Conservation (phyloP, 2,797 vertebrate species). For the Anas capensis region DNA sequence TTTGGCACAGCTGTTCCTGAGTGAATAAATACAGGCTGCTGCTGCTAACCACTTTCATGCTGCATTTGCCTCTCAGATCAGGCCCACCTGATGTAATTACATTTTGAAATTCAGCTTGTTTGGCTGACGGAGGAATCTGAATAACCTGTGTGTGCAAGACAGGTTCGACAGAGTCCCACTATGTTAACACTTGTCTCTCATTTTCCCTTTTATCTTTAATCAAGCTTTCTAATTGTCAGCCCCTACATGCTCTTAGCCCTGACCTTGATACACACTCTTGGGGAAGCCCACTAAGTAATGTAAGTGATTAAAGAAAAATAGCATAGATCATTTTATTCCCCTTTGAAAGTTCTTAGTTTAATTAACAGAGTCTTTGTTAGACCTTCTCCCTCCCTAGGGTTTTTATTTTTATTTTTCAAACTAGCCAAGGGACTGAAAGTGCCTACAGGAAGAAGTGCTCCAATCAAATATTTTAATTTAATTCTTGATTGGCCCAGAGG, state of each 20-base stretch:
- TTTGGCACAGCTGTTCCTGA: neutral
- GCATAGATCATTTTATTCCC: slow-evolving; percentile 40
- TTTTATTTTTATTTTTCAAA: slow-evolving; percentile 52
- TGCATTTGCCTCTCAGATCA: slow-evolving; percentile 7
- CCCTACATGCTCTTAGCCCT: neutral
- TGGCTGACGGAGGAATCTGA: slow-evolving; percentile 40
- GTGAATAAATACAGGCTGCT: slow-evolving; percentile 10
- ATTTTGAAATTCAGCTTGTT: slow-evolving; percentile 13
- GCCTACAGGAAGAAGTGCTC: slow-evolving; percentile 22
- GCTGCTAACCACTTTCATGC: neutral
- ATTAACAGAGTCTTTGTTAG: slow-evolving; percentile 38
- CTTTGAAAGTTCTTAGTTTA: slow-evolving; percentile 49
- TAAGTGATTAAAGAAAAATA: slow-evolving; percentile 24
- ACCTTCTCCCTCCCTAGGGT: slow-evolving; percentile 5
- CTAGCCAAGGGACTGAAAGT: slow-evolving; percentile 22
- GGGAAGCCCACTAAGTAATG: slow-evolving; percentile 17
- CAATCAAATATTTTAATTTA: slow-evolving; percentile 48
- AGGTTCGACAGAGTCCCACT: neutral
- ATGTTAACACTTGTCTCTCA: neutral
- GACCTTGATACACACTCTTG: neutral
- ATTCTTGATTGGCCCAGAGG: slow-evolving; percentile 16
- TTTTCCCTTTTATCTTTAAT: slow-evolving; percentile 38
- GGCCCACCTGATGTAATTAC: slow-evolving; percentile 12
- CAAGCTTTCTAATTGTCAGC: slow-evolving; percentile 31
- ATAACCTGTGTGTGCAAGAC: neutral